Conservation (phyloP, 1,140 invertebrate species). For the Oncopodura yosiiana region DNA sequence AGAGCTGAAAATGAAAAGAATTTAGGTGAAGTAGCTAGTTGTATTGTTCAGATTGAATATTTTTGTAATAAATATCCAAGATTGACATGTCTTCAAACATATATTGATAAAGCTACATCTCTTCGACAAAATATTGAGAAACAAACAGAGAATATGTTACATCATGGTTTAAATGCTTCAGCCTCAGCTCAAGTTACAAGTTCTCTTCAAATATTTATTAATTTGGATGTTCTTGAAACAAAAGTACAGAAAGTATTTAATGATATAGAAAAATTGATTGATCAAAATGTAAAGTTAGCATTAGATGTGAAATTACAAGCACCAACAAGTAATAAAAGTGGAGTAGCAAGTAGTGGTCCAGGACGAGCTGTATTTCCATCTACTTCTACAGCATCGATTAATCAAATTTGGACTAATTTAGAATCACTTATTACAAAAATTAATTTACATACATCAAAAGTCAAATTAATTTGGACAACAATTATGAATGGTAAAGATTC, state of each 20-base stretch:
- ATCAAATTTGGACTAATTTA: constrained; percentile 27
- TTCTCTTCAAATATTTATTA: constrained; percentile 31
- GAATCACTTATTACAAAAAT: constrained; percentile 20
- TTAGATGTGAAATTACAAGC: constrained; percentile 21
- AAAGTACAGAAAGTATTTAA: constrained; percentile 24
- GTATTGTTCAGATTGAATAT: constrained; percentile 28
- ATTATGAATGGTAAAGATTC: constrained; percentile 23
- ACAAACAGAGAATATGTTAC: constrained; percentile 34
- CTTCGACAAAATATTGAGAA: constrained; percentile 33
- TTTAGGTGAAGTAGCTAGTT: constrained; percentile 24
- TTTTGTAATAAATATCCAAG: constrained; percentile 18
- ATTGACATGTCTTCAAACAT: constrained; percentile 13
- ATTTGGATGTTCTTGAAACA: constrained; percentile 26
- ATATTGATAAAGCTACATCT: constrained; percentile 27
- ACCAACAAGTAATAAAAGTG: neutral
- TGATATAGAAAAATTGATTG: constrained; percentile 23
- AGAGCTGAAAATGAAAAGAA: constrained; percentile 18
- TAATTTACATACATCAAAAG: constrained; percentile 10
- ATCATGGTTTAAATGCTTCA: constrained; percentile 19
- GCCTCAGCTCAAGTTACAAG: constrained; percentile 19
- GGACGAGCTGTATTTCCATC: constrained; percentile 11
- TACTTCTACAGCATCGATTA: neutral
- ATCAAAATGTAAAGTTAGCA: constrained; percentile 21
- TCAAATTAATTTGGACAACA: constrained; percentile 25
- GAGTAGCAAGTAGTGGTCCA: neutral